These are phyloP conservation scores for Drosophila sproati DNA, from an alignment of 1,140 invertebrate genomes.

Conservation along the genomic window DNA sequence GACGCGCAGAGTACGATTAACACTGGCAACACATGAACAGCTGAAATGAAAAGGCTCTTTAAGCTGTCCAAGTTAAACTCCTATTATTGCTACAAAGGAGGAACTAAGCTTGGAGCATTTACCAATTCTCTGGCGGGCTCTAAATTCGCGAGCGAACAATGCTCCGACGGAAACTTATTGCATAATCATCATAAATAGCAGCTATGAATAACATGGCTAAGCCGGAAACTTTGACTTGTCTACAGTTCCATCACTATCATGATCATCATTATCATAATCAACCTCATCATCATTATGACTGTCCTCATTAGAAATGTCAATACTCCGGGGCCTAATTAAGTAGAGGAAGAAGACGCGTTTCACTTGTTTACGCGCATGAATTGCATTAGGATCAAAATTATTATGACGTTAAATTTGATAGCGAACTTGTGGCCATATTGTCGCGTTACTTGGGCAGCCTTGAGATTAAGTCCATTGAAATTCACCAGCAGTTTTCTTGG, in stretches of 20 bases:
- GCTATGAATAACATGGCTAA: slow-evolving; percentile 43
- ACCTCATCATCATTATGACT: slow-evolving; percentile 31
- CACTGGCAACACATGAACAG: slow-evolving; percentile 41
- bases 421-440: slow-evolving; percentile 10
- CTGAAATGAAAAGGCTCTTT: slow-evolving; percentile 42
- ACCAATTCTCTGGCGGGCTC: slow-evolving; percentile 52
- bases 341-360: slow-evolving; percentile 4
- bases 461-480: slow-evolving; percentile 4
- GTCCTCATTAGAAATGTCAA: slow-evolving; percentile 39
- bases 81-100: not conserved
- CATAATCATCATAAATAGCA: slow-evolving; percentile 51
- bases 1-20: slow-evolving; percentile 63
- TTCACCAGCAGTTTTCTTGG: not conserved
- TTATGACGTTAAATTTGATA: slow-evolving; percentile 23
- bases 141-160: slow-evolving; percentile 26
- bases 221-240: slow-evolving; percentile 25
- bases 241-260: slow-evolving; percentile 37
- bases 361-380: slow-evolving; percentile 26
- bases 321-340: slow-evolving; percentile 42
- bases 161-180: slow-evolving; percentile 12
- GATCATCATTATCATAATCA: slow-evolving; percentile 44
- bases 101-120: slow-evolving; percentile 24
- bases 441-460: not conserved
- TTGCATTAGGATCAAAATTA: slow-evolving; percentile 48
- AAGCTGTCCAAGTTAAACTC: slow-evolving; percentile 20